Evolutionary conservation across 2,888 invertebrate genomes (phyloP).

Genomic region (Falcaria lacertinaria): DNA sequence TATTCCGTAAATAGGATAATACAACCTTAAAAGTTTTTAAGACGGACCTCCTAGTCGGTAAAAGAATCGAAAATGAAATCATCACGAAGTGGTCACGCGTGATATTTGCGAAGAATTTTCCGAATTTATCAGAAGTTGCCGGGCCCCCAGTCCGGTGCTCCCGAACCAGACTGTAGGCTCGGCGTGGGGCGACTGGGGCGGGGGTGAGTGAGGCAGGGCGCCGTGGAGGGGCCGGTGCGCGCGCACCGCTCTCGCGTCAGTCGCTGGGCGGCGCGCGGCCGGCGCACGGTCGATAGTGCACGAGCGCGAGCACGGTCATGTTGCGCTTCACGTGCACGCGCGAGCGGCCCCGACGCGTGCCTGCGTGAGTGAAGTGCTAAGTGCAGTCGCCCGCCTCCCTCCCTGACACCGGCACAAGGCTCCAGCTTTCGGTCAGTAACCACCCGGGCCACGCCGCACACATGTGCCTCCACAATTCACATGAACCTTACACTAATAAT

Average conservation of each 20-base stretch:
- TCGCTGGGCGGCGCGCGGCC: conserved; percentile 68
- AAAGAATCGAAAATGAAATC: no score
- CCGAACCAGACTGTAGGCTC: conserved; percentile 3
- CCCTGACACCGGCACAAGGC: conserved; percentile 29
- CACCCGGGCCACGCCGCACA: conserved; percentile 5
- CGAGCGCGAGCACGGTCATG: conserved; percentile 59
- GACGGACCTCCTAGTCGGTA: no score
- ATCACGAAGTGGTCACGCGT: no score
- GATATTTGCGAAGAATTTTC: no score
- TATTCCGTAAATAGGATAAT: no score
- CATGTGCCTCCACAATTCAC: conserved; percentile 4
- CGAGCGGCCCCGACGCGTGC: conserved; percentile 49
- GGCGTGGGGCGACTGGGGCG: conserved; percentile 14
- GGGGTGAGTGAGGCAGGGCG: conserved; percentile 20
- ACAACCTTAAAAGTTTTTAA: no score
- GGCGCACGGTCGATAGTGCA: conserved; percentile 73
- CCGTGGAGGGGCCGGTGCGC: conserved; percentile 48
- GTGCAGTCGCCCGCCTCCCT: conserved; percentile 31
- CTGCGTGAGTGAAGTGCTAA: conserved; percentile 51
- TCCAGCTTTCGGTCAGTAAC: conserved; percentile 53
- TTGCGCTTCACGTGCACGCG: conserved; percentile 61
- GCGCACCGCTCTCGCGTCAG: conserved; percentile 66
- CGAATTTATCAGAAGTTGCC: no score
- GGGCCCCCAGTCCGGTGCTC: neutral
- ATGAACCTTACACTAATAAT: neutral